Conservation (phyloP, 2,113 vertebrate genomes). For the Desmodus rotundus region DNA sequence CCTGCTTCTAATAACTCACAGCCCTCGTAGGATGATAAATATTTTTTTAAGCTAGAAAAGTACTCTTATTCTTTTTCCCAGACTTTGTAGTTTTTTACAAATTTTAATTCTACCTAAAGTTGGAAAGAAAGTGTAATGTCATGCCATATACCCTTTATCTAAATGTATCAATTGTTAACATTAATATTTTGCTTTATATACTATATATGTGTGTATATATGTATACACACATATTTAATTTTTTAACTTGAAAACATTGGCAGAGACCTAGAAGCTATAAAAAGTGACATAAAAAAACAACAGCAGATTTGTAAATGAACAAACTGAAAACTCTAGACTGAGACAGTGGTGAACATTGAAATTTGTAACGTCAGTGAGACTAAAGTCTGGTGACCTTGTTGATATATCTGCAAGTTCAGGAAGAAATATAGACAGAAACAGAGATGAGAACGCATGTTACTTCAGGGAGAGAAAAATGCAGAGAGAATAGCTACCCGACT, state of each 20-base stretch:
- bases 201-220: neutral
- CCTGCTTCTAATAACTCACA: neutral
- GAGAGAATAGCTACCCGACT: neutral
- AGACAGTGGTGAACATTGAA: neutral
- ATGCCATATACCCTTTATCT: neutral
- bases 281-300: neutral
- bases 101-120: neutral
- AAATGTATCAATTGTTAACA: neutral
- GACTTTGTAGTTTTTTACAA: neutral
- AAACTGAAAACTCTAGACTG: constrained; percentile 12
- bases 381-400: neutral
- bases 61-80: neutral
- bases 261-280: constrained; percentile 13
- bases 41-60: neutral
- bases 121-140: neutral
- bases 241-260: neutral
- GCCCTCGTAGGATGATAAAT: neutral
- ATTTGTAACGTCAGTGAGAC: constrained; percentile 10
- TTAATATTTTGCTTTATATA: neutral
- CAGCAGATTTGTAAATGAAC: neutral
- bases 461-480: neutral
- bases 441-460: neutral
- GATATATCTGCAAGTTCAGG: neutral
- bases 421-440: neutral
- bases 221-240: neutral